These are phyloP conservation scores for Arge pagana DNA, from an alignment of 2,888 invertebrate genomes.

Conservation along the genomic window DNA sequence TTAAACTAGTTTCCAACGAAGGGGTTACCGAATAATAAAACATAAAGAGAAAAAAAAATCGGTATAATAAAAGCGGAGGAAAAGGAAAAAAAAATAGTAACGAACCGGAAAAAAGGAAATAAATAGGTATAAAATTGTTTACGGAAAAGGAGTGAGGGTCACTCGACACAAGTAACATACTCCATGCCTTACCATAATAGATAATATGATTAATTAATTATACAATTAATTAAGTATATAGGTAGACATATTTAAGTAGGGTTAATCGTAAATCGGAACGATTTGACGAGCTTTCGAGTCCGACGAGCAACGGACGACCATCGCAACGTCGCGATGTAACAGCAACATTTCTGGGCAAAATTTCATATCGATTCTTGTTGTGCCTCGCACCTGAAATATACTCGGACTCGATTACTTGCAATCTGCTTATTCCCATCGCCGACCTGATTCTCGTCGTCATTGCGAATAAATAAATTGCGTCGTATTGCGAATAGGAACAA, in stretches of 20 bases:
- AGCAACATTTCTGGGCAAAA: no score
- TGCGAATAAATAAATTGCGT: no score
- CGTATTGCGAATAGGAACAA: no score
- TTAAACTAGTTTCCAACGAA: not conserved
- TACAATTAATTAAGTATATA: constrained; percentile 44
- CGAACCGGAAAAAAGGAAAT: constrained; percentile 7
- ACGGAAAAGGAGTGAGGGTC: constrained; percentile 28
- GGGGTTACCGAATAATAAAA: constrained; percentile 5
- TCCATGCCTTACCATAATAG: constrained; percentile 57
- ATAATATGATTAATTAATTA: constrained; percentile 33
- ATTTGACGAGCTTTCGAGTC: no score
- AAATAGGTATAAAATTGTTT: constrained; percentile 13
- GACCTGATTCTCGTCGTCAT: no score
- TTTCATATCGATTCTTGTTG: no score
- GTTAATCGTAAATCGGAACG: not conserved
- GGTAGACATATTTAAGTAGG: constrained; percentile 21
- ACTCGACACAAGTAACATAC: constrained; percentile 53
- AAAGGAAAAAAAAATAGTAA: not conserved
- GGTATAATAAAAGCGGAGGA: constrained; percentile 15
- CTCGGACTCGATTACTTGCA: no score
- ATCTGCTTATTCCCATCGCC: no score
- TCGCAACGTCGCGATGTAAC: no score
- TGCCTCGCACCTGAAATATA: no score
- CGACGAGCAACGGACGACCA: no score
- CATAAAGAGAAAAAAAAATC: constrained; percentile 19